Percentiles rank a stretch among this genome's conserved stretches.
These are phyloP conservation scores for Nycticorax nycticorax DNA, from an alignment of 2,113 vertebrate genomes.

Conservation along the genomic window DNA sequence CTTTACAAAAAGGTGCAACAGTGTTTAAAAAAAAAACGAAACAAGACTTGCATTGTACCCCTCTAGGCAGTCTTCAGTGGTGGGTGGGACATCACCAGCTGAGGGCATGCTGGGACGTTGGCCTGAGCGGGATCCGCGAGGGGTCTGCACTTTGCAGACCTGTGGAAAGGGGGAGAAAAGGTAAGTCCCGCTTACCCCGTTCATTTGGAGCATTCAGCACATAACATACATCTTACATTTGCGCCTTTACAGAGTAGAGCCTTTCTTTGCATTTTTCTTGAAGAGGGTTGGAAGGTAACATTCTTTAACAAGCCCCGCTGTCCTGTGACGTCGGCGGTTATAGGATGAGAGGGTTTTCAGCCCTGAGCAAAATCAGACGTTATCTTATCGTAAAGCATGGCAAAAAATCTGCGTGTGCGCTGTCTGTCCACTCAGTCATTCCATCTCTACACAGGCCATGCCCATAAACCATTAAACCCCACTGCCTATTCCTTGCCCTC, in stretches of 20 bases:
- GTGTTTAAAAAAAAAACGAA: slow-evolving; percentile 16
- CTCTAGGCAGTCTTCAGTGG: slow-evolving; percentile 70
- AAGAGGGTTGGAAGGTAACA: neutral
- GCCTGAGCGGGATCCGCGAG: slow-evolving; percentile 62
- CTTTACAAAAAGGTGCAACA: slow-evolving; percentile 44
- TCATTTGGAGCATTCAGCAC: slow-evolving; percentile 50
- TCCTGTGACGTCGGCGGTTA: neutral
- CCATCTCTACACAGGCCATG: slow-evolving; percentile 39
- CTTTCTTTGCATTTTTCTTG: neutral
- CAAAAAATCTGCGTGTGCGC: neutral
- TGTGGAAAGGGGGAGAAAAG: slow-evolving; percentile 59
- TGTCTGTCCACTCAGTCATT: neutral
- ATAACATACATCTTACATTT: slow-evolving; percentile 40
- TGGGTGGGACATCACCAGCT: slow-evolving; percentile 71
- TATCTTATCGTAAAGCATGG: neutral
- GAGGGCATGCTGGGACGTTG: slow-evolving; percentile 67
- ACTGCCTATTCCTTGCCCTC: neutral
- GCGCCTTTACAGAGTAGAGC: slow-evolving; percentile 33
- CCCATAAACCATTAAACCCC: slow-evolving; percentile 41
- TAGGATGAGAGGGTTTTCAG: neutral
- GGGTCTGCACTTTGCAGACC: slow-evolving; percentile 64
- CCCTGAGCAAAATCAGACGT: neutral
- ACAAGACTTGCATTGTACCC: slow-evolving; percentile 61
- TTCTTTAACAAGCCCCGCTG: neutral
- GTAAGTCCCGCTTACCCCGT: slow-evolving; percentile 57